Percentiles rank a stretch among this genome's conserved stretches.
phyloP scores from a whole-genome alignment of 2,797 vertebrate species.

The Agapornis canus region DNA sequence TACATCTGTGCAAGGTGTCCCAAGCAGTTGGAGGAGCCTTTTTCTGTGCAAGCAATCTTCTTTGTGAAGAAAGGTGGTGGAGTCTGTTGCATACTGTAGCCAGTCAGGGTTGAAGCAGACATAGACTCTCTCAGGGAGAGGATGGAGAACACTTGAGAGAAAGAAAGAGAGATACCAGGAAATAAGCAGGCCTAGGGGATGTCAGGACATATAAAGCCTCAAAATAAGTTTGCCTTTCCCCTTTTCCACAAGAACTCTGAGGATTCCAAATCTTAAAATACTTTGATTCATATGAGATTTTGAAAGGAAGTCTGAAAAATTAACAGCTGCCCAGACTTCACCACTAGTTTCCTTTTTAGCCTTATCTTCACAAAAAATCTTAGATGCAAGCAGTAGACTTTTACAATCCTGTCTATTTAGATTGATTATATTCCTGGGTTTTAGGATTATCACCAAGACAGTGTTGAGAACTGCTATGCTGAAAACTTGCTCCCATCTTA shows the following conservation, averaged over 20 bases:
- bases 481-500: background rate
- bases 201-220: conserved; percentile 30
- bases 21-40: conserved; percentile 36
- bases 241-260: background rate
- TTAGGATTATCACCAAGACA: background rate
- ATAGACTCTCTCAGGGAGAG: conserved; percentile 64
- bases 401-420: background rate
- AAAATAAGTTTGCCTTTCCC: background rate
- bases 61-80: conserved; percentile 44
- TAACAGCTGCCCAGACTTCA: background rate
- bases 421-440: background rate
- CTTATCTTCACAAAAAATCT: background rate
- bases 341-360: background rate
- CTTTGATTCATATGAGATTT: background rate
- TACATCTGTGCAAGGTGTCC: conserved; percentile 48
- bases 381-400: background rate
- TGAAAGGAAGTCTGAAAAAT: background rate
- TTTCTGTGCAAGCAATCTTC: conserved; percentile 47
- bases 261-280: background rate
- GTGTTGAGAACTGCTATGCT: background rate
- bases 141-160: conserved; percentile 70
- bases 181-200: conserved; percentile 58
- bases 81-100: conserved; percentile 37
- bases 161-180: conserved; percentile 69
- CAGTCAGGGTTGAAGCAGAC: conserved; percentile 51